phyloP scores from a whole-genome alignment of 2,113 vertebrate species.

The Chlorodrepanis virens region DNA sequence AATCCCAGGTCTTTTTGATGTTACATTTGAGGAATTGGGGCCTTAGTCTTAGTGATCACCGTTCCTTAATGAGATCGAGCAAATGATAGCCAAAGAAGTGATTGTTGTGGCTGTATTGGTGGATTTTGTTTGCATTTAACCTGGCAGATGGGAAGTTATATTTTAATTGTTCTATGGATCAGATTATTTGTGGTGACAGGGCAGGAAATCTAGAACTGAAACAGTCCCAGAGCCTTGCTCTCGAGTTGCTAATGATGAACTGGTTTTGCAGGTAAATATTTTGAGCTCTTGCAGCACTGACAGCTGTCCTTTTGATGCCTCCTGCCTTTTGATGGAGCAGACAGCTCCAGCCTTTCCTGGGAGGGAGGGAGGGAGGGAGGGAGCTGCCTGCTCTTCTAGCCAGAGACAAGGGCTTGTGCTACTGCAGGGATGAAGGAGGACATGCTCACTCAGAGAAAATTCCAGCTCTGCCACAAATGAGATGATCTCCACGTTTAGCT shows the following conservation, averaged over 20 bases:
- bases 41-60: neutral
- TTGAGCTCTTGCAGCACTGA: conserved; percentile 22
- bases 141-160: neutral
- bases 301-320: conserved; percentile 55
- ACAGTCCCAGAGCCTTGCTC: neutral
- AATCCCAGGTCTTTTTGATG: neutral
- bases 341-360: conserved; percentile 17
- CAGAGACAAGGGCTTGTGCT: neutral
- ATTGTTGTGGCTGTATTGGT: neutral
- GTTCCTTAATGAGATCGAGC: neutral
- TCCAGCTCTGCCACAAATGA: neutral
- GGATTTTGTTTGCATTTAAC: neutral
- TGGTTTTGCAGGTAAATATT: neutral
- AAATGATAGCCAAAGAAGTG: neutral
- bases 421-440: neutral
- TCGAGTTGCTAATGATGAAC: neutral
- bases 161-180: neutral
- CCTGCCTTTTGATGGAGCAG: conserved; percentile 11
- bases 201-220: neutral
- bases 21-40: neutral
- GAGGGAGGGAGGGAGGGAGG: neutral
- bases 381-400: neutral
- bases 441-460: neutral
- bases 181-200: neutral
- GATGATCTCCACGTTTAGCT: neutral